These are phyloP conservation scores for Caenorhabditis inopinata DNA, from an alignment of 1,140 invertebrate species.

Conservation along the genomic window DNA sequence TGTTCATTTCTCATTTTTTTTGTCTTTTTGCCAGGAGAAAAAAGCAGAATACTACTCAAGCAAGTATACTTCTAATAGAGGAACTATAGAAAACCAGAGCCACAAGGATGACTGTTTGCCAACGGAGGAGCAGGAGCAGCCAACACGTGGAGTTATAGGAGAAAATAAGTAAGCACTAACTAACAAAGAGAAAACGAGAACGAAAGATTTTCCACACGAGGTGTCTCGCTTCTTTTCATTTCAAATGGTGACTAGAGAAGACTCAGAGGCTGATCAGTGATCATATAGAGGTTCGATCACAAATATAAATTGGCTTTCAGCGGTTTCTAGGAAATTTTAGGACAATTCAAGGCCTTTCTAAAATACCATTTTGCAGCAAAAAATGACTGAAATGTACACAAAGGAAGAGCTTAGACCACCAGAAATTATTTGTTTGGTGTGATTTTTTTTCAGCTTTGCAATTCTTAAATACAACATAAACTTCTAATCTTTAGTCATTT, in stretches of 20 bases:
- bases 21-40: neutral
- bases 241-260: neutral
- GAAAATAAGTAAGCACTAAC: neutral
- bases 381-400: too few species aligned
- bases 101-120: constrained; percentile 18
- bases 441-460: too few species aligned
- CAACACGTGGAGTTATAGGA: neutral
- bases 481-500: neutral
- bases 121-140: neutral
- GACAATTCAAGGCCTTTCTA: too few species aligned
- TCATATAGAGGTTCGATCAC: constrained; percentile 1
- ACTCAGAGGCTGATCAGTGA: neutral
- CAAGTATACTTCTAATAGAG: neutral
- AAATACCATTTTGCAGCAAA: too few species aligned
- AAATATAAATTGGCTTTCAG: neutral
- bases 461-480: too few species aligned
- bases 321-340: too few species aligned
- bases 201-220: neutral
- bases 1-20: constrained; percentile 15
- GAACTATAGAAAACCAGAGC: neutral
- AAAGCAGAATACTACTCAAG: neutral
- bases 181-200: neutral
- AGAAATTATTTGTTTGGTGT: too few species aligned
- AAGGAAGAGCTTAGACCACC: neutral
- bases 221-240: neutral